Base-by-base conservation (phyloP, 2,888 invertebrate species). In the Crioceris asparagi region DNA sequence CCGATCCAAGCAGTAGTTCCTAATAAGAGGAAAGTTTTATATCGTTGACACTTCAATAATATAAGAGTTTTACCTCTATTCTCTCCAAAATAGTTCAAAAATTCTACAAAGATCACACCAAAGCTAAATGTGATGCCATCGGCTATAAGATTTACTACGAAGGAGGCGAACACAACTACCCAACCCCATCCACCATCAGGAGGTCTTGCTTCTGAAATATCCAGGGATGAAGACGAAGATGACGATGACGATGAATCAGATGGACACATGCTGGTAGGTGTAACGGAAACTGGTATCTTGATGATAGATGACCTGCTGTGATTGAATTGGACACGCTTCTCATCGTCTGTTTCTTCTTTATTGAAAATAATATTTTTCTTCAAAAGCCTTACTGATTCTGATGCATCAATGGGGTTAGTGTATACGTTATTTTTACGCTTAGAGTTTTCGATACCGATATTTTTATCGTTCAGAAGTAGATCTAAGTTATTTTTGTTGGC, bases 121-220 rank as follows among this genome's bases (percentile, higher is more conserved):
- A 92, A 92, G 46, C 86, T 86, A 66, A 91, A 90, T 1, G 88
- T 88, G 48, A 91, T 79, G 2, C 93, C 93, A 61, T 93, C 93
- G 26, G 88, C 88, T 52, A 93, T 87, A 44, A 90, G 71, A 60
- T 90, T 90, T 45, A 90, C 83, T 67, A 90, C 72, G 61, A 93
- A 92, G 0, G 88, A 81, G 16, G 87, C 87, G 42, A 82, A 77
- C 1, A 92, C 91, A 34, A 93, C 77, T 18, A 92, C 82, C 92
- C 92, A 93, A 4, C 91, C 91, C 83, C 84, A 91, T 10, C 91
- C 90, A 7, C 88, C 90, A 61, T 91, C 90, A 2, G 87, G 88
- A 1, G 83, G 79, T 14, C 77, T 67, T 1, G 79, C 75, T 59
- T 81, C 81, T 5, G 79, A 69, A 32, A 75, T 71, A 8, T 72